Conservation (phyloP, 1,140 invertebrate genomes). For the Temnothorax nylanderi region DNA sequence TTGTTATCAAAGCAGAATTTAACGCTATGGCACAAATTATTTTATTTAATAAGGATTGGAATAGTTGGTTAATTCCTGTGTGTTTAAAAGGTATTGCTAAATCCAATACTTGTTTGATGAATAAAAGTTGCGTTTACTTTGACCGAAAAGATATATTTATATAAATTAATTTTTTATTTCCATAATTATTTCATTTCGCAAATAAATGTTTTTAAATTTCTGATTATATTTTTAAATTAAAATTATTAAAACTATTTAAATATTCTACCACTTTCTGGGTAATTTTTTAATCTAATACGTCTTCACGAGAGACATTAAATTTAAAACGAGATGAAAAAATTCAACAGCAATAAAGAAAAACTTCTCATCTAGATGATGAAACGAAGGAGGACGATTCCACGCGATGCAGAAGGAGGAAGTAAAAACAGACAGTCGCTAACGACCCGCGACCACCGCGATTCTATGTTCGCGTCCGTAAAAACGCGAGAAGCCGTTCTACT, state of each 20-base stretch:
- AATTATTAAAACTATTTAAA: constrained; percentile 2
- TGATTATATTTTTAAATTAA: neutral
- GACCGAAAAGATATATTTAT: neutral
- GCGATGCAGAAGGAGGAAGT: neutral
- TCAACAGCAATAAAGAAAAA: constrained; percentile 46
- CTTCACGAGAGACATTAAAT: neutral
- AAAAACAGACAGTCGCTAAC: constrained; percentile 71
- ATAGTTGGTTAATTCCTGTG: neutral
- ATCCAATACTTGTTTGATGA: neutral
- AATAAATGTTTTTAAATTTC: neutral
- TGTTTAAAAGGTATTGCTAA: neutral
- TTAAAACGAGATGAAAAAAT: neutral
- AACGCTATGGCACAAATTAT: neutral
- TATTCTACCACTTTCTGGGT: neutral
- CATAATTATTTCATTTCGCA: neutral
- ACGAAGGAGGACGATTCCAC: constrained; percentile 31
- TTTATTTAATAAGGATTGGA: neutral
- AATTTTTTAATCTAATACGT: neutral
- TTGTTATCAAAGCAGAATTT: neutral
- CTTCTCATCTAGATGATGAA: constrained; percentile 57
- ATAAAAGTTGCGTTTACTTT: neutral
- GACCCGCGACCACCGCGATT: constrained; percentile 70
- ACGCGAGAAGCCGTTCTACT: constrained; percentile 34
- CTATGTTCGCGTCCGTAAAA: constrained; percentile 62
- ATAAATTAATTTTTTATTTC: neutral